These are phyloP conservation scores for Plutomurus gul DNA, from an alignment of 1,140 invertebrate species.

Conservation along the genomic window DNA sequence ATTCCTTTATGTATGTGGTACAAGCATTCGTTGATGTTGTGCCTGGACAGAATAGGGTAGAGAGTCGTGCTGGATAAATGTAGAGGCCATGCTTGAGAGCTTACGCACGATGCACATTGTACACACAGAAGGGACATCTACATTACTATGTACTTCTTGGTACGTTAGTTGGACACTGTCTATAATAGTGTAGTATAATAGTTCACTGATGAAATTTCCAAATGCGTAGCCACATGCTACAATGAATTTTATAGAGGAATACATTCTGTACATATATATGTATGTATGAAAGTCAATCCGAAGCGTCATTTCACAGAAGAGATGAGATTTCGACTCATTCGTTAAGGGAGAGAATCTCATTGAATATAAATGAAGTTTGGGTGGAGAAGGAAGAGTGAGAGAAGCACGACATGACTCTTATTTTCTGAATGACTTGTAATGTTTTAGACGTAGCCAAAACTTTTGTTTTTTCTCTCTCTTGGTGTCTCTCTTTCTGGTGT, in stretches of 20 bases:
- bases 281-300: constrained; percentile 2
- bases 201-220: neutral
- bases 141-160: too few species aligned
- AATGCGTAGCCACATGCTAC: neutral
- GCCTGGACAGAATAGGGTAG: too few species aligned
- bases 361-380: constrained; percentile 40
- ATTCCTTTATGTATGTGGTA: too few species aligned
- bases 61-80: too few species aligned
- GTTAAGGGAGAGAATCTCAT: constrained; percentile 34
- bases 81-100: too few species aligned
- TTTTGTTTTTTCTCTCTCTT: too few species aligned
- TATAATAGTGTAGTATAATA: too few species aligned
- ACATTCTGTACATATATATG: neutral
- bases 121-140: too few species aligned
- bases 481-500: too few species aligned
- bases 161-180: neutral
- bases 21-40: too few species aligned
- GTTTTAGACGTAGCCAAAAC: too few species aligned
- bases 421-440: constrained; percentile 37
- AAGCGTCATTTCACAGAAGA: neutral
- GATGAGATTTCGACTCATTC: constrained; percentile 6
- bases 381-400: constrained; percentile 1
- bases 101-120: too few species aligned
- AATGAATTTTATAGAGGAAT: neutral
- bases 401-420: neutral